Evolutionary conservation across 2,797 vertebrate genomes (phyloP), one percentile per base, ranked within the genome.

Genomic region (Acanthurus lineatus): DNA sequence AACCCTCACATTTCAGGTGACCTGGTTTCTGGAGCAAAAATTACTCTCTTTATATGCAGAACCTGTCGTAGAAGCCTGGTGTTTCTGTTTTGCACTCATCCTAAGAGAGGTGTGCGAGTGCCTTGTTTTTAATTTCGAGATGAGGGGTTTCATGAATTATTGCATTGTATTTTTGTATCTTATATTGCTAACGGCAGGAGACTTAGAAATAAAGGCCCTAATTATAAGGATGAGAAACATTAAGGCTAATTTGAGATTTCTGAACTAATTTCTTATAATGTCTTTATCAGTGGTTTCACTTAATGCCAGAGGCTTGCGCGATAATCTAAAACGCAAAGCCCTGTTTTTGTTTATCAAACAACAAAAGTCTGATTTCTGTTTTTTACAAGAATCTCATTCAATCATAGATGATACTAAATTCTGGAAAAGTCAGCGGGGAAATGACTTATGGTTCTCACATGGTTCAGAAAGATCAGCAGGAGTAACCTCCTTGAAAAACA

Each of bases 81-180:
- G 52, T 54, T 54, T 28, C 2, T 25, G 52, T 54, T 54, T 6
- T 15, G 22, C 52, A 54, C 52, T 54, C 52, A 28, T 54, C 52
- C 52, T 54, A 54, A 28, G 52, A 54, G 22, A 54, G 22, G 52
- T 54, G 52, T 28, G 52, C 28, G 52, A 54, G 52, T 54, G 52
- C 52, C 22, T 15, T 54, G 12, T 54, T 54, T 54, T 54, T 25
- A 54, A 54, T 22, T 16, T 54, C 12, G 25, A 54, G 22, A 54
- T 54, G 22, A 28, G 52, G 52, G 52, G 52, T 20, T 54, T 54
- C 22, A 54, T 25, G 22, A 54, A 54, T 54, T 54, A 28, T 54
- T 28, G 52, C 22, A 5, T 28, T 14, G 6, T 54, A 3, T 54
- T 54, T 28, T 2, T 28, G 22, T 16, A 15, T 54, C 28, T 25